Evolutionary conservation across 2,113 vertebrate species (phyloP).

Genomic region (Sceloporus tristichus): DNA sequence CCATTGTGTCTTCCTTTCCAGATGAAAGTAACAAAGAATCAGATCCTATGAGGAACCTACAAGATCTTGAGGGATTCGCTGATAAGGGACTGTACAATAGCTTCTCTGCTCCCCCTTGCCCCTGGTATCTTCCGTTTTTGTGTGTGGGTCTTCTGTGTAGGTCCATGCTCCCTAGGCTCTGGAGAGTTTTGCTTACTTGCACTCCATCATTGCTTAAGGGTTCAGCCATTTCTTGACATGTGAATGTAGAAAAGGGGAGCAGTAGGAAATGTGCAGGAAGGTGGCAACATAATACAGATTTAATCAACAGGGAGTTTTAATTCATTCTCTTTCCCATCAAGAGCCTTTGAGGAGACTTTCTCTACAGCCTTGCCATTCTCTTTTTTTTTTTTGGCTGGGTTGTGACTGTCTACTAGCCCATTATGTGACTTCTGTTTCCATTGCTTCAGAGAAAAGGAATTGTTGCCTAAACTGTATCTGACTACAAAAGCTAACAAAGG

Average conservation of each 20-base stretch:
- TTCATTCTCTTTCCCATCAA: not conserved
- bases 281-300: not conserved
- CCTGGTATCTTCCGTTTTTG: not conserved
- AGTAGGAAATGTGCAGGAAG: not conserved
- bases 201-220: not conserved
- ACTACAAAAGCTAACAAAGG: not conserved
- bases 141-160: not conserved
- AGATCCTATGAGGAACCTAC: not conserved
- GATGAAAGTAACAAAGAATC: not conserved
- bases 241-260: conserved; percentile 38
- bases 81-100: not conserved
- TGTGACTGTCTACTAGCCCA: not conserved
- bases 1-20: conserved; percentile 10
- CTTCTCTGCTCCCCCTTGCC: not conserved
- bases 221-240: conserved; percentile 34
- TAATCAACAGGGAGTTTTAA: not conserved
- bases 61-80: not conserved
- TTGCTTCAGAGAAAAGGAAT: not conserved
- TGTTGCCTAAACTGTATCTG: not conserved
- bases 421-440: not conserved
- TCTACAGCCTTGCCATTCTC: not conserved
- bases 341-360: not conserved
- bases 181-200: not conserved
- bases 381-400: not conserved
- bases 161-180: not conserved